Percentiles rank a stretch among this genome's conserved stretches.
These are phyloP conservation scores for Oreohelix idahoensis DNA, from an alignment of 1,140 invertebrate genomes.

Conservation along the genomic window DNA sequence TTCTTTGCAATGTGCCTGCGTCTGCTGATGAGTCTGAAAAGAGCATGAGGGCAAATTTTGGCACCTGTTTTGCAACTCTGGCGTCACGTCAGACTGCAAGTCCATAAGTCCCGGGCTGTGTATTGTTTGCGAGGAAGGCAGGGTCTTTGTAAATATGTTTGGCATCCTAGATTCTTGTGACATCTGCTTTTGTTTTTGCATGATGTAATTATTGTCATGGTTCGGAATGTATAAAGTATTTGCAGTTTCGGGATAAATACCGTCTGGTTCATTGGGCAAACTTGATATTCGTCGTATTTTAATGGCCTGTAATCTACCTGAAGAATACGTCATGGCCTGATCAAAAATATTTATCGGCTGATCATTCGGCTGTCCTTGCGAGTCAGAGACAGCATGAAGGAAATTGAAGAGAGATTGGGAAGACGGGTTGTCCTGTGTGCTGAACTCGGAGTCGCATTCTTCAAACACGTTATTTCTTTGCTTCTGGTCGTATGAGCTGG, in stretches of 20 bases:
- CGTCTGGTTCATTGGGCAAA: neutral
- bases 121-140: neutral
- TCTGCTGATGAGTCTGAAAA: neutral
- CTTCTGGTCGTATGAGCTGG: neutral
- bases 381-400: neutral
- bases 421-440: neutral
- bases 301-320: neutral
- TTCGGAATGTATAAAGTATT: neutral
- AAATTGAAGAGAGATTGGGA: neutral
- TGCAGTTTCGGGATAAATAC: neutral
- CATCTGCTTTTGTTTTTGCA: neutral
- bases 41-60: neutral
- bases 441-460: neutral
- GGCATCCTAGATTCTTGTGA: neutral
- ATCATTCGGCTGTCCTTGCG: neutral
- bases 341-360: neutral
- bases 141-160: neutral
- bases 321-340: neutral
- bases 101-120: neutral
- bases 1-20: neutral
- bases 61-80: neutral
- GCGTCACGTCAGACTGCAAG: neutral
- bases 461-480: neutral
- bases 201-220: neutral
- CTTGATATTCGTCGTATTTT: neutral